Evolutionary conservation across 1,140 invertebrate genomes (phyloP).

Genomic region (Bradynema listronoti): DNA sequence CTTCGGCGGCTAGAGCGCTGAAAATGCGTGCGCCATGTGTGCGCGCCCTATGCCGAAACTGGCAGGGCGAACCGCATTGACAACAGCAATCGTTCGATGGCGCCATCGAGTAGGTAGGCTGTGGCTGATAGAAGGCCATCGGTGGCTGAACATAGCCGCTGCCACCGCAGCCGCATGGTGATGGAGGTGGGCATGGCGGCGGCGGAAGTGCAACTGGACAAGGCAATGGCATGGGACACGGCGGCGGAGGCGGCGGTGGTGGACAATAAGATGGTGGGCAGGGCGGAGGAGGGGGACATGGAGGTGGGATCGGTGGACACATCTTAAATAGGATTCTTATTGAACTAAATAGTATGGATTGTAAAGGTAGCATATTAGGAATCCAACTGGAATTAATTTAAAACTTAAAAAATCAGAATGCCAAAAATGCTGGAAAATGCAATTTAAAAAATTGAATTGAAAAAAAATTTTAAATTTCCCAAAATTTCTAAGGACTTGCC

Average conservation of each 20-base stretch:
- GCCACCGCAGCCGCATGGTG: constrained; percentile 13
- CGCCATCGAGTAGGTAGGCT: constrained; percentile 14
- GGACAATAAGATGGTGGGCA: constrained; percentile 31
- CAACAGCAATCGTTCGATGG: constrained; percentile 42
- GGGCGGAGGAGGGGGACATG: constrained; percentile 14
- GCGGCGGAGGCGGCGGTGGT: constrained; percentile 18
- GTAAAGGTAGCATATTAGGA: too few relatives aligned
- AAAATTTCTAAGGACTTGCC: too few relatives aligned
- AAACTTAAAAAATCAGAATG: too few relatives aligned
- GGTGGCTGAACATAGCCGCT: neutral
- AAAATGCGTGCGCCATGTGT: constrained; percentile 52
- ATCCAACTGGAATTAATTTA: too few relatives aligned
- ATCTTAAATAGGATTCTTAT: constrained; percentile 3
- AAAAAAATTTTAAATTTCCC: too few relatives aligned
- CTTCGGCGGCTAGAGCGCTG: constrained; percentile 34
- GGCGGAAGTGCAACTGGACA: constrained; percentile 21
- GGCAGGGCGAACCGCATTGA: constrained; percentile 49
- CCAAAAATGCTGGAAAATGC: too few relatives aligned
- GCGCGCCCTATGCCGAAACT: constrained; percentile 39
- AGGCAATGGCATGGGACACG: constrained; percentile 16
- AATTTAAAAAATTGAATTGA: too few relatives aligned
- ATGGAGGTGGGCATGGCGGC: constrained; percentile 24
- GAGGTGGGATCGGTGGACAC: constrained; percentile 22
- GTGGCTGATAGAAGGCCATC: constrained; percentile 3
- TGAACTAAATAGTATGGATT: too few relatives aligned